phyloP scores from a whole-genome alignment of 2,888 invertebrate species.

The Trissolcus brochymenae region DNA sequence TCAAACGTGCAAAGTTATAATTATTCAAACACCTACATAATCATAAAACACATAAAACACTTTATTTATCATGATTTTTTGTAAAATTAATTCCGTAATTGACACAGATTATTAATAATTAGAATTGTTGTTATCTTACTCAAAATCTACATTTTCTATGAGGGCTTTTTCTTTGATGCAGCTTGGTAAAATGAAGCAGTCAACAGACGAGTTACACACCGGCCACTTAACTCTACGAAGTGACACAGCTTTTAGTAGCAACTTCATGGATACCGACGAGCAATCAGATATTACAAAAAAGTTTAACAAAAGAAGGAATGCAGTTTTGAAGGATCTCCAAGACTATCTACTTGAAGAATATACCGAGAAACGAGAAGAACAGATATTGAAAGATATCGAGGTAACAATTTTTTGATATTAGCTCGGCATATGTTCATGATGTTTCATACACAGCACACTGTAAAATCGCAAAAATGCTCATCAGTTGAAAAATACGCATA shows the following conservation, averaged over 20 bases:
- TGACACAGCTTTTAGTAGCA: constrained; percentile 30
- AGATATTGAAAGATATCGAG: constrained; percentile 63
- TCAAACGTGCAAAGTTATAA: too few species aligned
- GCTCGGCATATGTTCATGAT: constrained; percentile 11
- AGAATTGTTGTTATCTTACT: too few species aligned
- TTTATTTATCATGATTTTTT: too few species aligned
- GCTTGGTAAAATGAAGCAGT: constrained; percentile 36
- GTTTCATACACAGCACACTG: constrained; percentile 5
- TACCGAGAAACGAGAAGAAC: constrained; percentile 60
- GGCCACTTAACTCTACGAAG: constrained; percentile 33
- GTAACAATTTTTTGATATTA: constrained; percentile 59
- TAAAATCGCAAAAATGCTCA: neutral
- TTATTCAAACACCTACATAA: too few species aligned
- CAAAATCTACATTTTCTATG: too few species aligned
- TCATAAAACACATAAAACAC: too few species aligned
- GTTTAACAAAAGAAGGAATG: constrained; percentile 65
- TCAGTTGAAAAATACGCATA: too few species aligned
- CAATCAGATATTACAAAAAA: constrained; percentile 60
- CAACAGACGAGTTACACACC: constrained; percentile 22
- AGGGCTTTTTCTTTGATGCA: neutral
- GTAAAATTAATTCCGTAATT: too few species aligned
- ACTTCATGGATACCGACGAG: constrained; percentile 55
- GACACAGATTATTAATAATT: too few species aligned
- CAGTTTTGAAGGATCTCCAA: constrained; percentile 60
- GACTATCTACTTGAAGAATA: constrained; percentile 62